Conservation (phyloP, 2,888 invertebrate genomes). For the Galeruca laticollis region DNA sequence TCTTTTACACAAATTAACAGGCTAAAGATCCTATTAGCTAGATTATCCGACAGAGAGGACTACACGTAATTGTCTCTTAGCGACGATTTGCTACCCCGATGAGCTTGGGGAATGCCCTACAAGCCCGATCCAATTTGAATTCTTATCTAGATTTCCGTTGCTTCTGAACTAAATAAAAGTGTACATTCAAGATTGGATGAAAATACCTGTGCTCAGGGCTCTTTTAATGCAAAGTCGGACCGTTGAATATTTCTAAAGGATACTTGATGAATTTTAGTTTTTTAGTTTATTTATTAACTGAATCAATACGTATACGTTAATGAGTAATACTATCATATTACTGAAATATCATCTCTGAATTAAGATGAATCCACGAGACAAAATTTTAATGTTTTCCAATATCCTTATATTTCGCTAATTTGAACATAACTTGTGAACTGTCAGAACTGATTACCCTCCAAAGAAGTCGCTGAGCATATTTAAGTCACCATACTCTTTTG, state of each 20-base stretch:
- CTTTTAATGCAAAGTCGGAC: background rate
- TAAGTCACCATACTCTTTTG: no score
- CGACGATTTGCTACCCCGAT: slow-evolving; percentile 18
- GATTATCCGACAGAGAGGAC: slow-evolving; percentile 32
- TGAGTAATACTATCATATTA: no score
- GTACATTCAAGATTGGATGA: slow-evolving; percentile 37
- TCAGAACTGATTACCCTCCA: no score
- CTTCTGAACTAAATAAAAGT: slow-evolving; percentile 41
- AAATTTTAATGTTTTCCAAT: no score
- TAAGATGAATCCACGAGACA: no score
- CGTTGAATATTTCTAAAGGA: background rate
- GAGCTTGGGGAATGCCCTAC: slow-evolving; percentile 31
- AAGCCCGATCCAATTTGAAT: slow-evolving; percentile 50
- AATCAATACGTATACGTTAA: no score
- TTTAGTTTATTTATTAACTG: no score
- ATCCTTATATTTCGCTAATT: no score
- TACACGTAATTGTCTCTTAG: slow-evolving; percentile 34
- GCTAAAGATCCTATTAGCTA: slow-evolving; percentile 39
- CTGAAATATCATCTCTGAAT: no score
- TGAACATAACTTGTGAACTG: no score
- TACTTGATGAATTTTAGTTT: background rate
- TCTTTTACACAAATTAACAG: slow-evolving; percentile 24
- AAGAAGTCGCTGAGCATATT: no score
- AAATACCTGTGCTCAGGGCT: slow-evolving; percentile 38
- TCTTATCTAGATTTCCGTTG: slow-evolving; percentile 49